phyloP scores from a whole-genome alignment of 1,140 invertebrate species.

The Drosophila ficusphila region DNA sequence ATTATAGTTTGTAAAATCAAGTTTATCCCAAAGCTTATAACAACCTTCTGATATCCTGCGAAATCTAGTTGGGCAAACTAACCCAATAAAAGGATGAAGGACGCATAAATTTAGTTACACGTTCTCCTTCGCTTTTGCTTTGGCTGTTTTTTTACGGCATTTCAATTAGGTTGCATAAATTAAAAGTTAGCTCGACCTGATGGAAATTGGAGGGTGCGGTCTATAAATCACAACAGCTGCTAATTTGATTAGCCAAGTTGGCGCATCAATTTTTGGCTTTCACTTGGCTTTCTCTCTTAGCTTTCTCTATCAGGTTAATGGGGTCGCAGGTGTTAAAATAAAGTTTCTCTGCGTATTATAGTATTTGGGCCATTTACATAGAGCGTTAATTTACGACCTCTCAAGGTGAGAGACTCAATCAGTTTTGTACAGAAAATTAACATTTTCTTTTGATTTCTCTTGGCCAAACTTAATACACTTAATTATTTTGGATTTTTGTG shows the following conservation, averaged over 20 bases:
- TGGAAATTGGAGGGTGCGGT: conserved; percentile 16
- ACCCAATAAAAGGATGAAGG: conserved; percentile 35
- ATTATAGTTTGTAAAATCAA: not conserved
- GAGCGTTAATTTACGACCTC: conserved; percentile 31
- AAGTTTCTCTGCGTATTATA: conserved; percentile 10
- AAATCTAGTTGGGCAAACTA: conserved; percentile 27
- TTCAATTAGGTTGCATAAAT: conserved; percentile 66
- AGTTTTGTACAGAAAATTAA: conserved; percentile 12
- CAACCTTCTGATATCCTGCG: not conserved
- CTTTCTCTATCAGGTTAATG: conserved; percentile 36
- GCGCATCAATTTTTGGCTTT: conserved; percentile 40
- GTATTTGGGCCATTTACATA: conserved; percentile 33
- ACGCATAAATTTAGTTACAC: conserved; percentile 53
- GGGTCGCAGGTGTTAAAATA: conserved; percentile 35
- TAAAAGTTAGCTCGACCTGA: conserved; percentile 41
- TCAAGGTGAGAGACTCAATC: conserved; percentile 10
- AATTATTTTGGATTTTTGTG: conserved; percentile 7
- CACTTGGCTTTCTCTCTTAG: no score
- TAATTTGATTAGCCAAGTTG: conserved; percentile 60
- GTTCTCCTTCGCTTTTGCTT: conserved; percentile 16
- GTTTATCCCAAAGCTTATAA: not conserved
- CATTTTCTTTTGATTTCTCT: conserved; percentile 13
- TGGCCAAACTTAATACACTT: conserved; percentile 20
- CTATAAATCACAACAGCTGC: conserved; percentile 57
- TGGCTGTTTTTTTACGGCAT: conserved; percentile 48